Evolutionary conservation across 2,888 invertebrate genomes (phyloP).

Genomic region (Pristionchus maxplancki): DNA sequence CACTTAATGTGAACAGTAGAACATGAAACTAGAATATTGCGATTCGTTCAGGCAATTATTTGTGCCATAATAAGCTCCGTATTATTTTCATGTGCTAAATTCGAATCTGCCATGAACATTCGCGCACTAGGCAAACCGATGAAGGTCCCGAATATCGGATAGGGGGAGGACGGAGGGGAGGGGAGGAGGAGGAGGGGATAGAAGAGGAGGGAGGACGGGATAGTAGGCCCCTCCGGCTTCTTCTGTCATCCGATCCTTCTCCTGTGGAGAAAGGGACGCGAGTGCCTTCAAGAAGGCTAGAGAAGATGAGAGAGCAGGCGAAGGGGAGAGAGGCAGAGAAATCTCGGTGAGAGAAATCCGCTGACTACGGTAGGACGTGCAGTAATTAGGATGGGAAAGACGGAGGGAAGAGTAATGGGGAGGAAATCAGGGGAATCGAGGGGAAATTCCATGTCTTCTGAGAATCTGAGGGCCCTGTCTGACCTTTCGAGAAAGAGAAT

Average conservation of each 20-base stretch:
- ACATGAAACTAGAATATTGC: too few relatives aligned
- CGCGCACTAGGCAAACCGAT: background rate
- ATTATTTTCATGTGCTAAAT: too few relatives aligned
- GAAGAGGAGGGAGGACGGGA: background rate
- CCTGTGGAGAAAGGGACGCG: background rate
- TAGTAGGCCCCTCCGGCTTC: conserved; percentile 1
- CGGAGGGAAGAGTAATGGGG: background rate
- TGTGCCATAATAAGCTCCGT: too few relatives aligned
- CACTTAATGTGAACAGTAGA: too few relatives aligned
- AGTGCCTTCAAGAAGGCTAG: conserved; percentile 14
- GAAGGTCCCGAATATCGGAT: background rate
- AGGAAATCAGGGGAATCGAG: background rate
- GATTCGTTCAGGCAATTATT: too few relatives aligned
- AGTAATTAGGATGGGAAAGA: conserved; percentile 41
- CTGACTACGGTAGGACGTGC: conserved; percentile 15
- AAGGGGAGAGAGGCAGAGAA: conserved; percentile 9
- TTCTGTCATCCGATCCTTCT: conserved; percentile 15
- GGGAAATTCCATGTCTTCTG: background rate
- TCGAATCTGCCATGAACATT: too few relatives aligned
- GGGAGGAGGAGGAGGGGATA: background rate
- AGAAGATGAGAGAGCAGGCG: background rate
- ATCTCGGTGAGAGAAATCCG: background rate
- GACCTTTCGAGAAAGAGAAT: background rate
- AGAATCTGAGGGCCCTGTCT: background rate
- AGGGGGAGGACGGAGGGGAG: too few relatives aligned